These are phyloP conservation scores for Lucifuga dentata DNA, from an alignment of 2,113 vertebrate genomes.

Conservation along the genomic window DNA sequence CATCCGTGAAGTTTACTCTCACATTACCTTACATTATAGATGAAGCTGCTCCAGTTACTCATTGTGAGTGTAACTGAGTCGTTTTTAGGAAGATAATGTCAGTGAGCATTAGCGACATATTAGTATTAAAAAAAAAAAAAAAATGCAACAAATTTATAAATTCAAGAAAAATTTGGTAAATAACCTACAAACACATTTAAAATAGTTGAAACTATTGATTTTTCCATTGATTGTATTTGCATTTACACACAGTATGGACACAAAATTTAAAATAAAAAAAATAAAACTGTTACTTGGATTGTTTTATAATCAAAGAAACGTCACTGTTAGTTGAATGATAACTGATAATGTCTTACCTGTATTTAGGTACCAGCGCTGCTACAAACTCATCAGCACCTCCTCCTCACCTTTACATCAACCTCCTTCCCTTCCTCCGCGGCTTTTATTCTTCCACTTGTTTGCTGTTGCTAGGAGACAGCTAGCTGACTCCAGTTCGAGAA, in stretches of 20 bases:
- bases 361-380: constrained; percentile 17
- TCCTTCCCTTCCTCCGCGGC: constrained; percentile 8
- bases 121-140: no score
- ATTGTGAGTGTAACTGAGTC: constrained; percentile 20
- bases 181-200: not conserved
- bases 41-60: constrained; percentile 63
- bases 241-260: not conserved
- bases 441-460: constrained; percentile 36
- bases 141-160: not conserved
- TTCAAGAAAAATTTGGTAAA: not conserved
- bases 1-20: constrained; percentile 47
- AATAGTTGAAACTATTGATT: not conserved
- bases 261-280: not conserved
- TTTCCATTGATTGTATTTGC: no score
- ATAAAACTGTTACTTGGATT: no score
- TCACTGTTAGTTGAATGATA: no score
- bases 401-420: constrained; percentile 8
- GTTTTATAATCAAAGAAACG: no score
- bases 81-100: not conserved
- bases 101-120: not conserved
- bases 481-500: constrained; percentile 61
- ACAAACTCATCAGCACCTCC: not conserved
- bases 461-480: constrained; percentile 78
- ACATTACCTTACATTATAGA: constrained; percentile 77
- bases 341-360: constrained; percentile 80